These are phyloP conservation scores for Antheraea yamamai DNA, from an alignment of 2,888 invertebrate species.

Conservation along the genomic window DNA sequence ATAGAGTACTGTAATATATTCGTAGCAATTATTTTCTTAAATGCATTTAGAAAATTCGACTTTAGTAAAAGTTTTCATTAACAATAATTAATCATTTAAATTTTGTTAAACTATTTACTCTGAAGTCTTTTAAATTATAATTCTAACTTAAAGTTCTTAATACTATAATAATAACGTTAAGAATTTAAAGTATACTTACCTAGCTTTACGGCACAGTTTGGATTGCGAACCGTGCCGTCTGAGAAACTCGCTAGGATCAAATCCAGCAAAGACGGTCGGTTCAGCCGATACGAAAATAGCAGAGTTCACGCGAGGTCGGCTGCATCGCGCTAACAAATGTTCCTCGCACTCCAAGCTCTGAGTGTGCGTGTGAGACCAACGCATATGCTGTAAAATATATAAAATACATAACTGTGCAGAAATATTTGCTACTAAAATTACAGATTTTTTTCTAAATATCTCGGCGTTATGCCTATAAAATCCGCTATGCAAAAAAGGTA, in stretches of 20 bases:
- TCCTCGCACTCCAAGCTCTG: slow-evolving; percentile 85
- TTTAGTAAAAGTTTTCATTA: background rate
- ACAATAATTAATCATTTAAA: background rate
- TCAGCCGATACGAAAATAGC: slow-evolving; percentile 92
- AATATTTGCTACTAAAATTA: background rate
- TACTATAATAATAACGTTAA: background rate
- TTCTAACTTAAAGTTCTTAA: background rate
- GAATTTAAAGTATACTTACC: slow-evolving; percentile 53
- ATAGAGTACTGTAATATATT: background rate
- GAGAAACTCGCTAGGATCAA: slow-evolving; percentile 90
- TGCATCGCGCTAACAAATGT: slow-evolving; percentile 79
- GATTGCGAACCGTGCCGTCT: slow-evolving; percentile 91
- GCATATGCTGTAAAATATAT: slow-evolving; percentile 83
- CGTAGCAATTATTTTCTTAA: background rate
- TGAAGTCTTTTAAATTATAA: background rate
- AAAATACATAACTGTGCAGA: background rate
- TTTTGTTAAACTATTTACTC: background rate
- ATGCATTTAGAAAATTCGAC: background rate
- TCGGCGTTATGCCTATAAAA: background rate
- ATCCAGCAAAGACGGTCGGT: slow-evolving; percentile 88
- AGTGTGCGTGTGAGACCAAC: slow-evolving; percentile 86
- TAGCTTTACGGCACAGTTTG: slow-evolving; percentile 89
- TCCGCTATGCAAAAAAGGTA: too few species aligned
- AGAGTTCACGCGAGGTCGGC: slow-evolving; percentile 90
- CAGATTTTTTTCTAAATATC: background rate